Base-by-base conservation (phyloP, 2,113 vertebrate species). In the Rhineura floridana region DNA sequence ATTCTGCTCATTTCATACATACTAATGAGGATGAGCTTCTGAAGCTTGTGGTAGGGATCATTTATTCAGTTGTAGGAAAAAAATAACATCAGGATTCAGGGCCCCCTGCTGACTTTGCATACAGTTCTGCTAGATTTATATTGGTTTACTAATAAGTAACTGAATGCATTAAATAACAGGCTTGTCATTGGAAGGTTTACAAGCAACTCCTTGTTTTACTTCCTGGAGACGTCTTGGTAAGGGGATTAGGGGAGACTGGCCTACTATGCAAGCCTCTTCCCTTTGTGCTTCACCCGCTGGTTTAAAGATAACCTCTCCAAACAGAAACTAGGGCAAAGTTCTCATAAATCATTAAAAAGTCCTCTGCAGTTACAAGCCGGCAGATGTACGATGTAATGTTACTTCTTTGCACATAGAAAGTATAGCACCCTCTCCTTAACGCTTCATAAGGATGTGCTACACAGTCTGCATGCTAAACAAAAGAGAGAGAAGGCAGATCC, bases 81-180 rank as follows among this genome's bases (percentile, higher is more conserved):
- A 95, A 94, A 95, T 90, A 95, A 89, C 91, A 92, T 88, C 90
- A 94, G 92, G 91, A 91, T 91, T 93, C 89, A 88, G 19, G 55
- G 91, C 91, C 89, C 93, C 94, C 93, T 91, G 88, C 94, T 96
- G 96, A 93, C 93, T 96, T 92, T 91, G 92, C 92, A 91, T 92
- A 93, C 94, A 95, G 95, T 94, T 95, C 93, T 94, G 93, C 83
- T 94, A 92, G 96, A 96, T 96, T 96, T 96, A 95, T 96, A 94
- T 91, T 95, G 94, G 91, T 85, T 89, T 94, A 88, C 93, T 96
- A 95, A 96, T 94, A 96, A 97, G 94, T 92, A 93, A 95, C 95
- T 87, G 94, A 94, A 95, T 92, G 85, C 93, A 94, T 93, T 96
- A 96, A 94, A 95, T n/a, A 88, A 92, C 91, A 86, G 1, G 1